Evolutionary conservation across 2,113 vertebrate genomes (phyloP), one percentile per base, ranked within the genome.

Genomic region (Mesembrinibis cayennensis): DNA sequence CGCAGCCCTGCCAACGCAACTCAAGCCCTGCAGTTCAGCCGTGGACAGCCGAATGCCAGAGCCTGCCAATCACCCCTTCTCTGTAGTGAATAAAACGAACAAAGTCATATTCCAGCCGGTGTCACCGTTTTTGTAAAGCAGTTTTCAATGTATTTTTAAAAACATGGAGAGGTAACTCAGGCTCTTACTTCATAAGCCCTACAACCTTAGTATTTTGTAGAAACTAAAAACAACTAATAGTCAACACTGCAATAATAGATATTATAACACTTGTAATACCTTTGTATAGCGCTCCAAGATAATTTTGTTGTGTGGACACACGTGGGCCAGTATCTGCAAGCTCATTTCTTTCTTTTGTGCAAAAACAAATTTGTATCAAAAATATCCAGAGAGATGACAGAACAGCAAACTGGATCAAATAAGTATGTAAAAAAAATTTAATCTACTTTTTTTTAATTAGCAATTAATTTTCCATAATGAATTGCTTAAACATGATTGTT

Each of bases 1-100:
- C 3, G 10, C 88, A 92, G 89, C 70, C 58, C 78, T 95, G 95
- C 93, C 95, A 96, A 89, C 6, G 50, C 72, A 91, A 18, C 93
- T 93, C 85, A 95, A 84, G 78, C 50, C 87, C 95, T 69, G 82
- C 87, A 76, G 93, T 82, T 97, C 94, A 82, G 63, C 77, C 38
- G 40, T 20, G 67, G 91, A 83, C 89, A 95, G 59, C 34, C 1
- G 12, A 81, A 45, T 14, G 76, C 62, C 91, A 93, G 76, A 67
- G 80, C 53, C 82, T 95, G 95, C 79, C 95, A 94, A 92, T 89
- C 89, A 90, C 49, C 69, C 78, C 49, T 73, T 25, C 87, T 76
- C 56, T 34, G 79, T 2, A 62, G 62, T 20, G 44, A 82, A 23
- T 7, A 44, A 56, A 89, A 63, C 0, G 2, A 88, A 47, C 32